A percentile compares a stretch with the other conserved stretches of the same genome.
Evolutionary conservation across 1,140 invertebrate species (phyloP).

Genomic region (Sycophaga agraensis): DNA sequence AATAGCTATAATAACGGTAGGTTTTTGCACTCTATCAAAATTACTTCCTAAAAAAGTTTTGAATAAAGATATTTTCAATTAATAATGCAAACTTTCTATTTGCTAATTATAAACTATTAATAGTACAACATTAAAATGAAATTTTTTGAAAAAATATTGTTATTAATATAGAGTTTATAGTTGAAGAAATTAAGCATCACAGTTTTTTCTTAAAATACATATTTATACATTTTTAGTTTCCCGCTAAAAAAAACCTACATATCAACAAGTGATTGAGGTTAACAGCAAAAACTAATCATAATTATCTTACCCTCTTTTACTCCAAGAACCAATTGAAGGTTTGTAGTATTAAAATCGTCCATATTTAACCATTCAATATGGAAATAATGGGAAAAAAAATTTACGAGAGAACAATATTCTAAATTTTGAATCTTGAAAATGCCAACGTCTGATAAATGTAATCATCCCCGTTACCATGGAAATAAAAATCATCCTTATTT

Average conservation of each 20-base stretch:
- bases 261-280: conserved; percentile 12
- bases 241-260: neutral
- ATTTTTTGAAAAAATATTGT: too few relatives aligned
- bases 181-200: too few relatives aligned
- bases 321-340: conserved; percentile 56
- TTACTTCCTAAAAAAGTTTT: conserved; percentile 44
- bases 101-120: neutral
- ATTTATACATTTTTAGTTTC: neutral
- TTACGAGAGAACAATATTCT: too few relatives aligned
- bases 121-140: neutral
- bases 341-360: conserved; percentile 52
- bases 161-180: too few relatives aligned
- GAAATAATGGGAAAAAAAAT: too few relatives aligned
- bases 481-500: too few relatives aligned
- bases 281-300: conserved; percentile 21
- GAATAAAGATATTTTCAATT: neutral
- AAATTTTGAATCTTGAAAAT: too few relatives aligned
- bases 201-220: conserved; percentile 12
- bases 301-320: conserved; percentile 53
- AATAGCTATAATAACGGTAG: conserved; percentile 54
- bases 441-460: too few relatives aligned
- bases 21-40: conserved; percentile 55
- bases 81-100: neutral
- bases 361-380: too few relatives aligned
- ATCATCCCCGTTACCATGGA: too few relatives aligned